Evolutionary conservation across 2,113 vertebrate species (phyloP).

Genomic region (Cebus imitator): DNA sequence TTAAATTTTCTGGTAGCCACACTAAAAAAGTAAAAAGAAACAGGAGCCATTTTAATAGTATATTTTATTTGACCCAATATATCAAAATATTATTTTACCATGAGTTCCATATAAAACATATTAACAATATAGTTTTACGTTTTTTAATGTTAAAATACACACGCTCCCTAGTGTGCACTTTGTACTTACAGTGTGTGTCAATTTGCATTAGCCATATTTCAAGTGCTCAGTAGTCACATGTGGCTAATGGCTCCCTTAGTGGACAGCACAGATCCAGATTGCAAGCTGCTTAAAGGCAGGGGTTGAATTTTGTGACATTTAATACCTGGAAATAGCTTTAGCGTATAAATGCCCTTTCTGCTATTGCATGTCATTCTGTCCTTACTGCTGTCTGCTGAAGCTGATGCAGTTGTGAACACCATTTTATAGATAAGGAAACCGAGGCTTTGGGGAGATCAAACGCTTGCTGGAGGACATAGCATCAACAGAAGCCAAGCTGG

Average conservation of each 20-base stretch:
- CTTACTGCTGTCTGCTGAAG: not conserved
- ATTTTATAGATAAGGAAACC: not conserved
- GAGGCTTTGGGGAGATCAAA: not conserved
- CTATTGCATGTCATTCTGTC: not conserved
- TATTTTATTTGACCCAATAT: not conserved
- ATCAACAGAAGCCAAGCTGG: not conserved
- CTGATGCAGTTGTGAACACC: not conserved
- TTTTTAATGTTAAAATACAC: not conserved
- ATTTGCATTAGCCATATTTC: not conserved
- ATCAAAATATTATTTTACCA: not conserved
- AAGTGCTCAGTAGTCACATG: not conserved
- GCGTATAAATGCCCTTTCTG: not conserved
- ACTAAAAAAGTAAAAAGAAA: slow-evolving; percentile 20
- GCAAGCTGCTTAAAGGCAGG: not conserved
- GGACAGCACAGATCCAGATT: not conserved
- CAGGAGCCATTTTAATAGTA: slow-evolving; percentile 1
- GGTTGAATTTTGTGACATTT: not conserved
- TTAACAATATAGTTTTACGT: not conserved
- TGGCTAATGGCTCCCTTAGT: not conserved
- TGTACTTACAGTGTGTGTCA: not conserved
- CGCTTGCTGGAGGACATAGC: not conserved
- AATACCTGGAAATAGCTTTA: not conserved
- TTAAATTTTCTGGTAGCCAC: not conserved
- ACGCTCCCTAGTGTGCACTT: not conserved
- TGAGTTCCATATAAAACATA: not conserved